phyloP scores from a whole-genome alignment of 30 jellyfish, hydroid and myxozoan species.

The Clytia hemisphaerica region DNA sequence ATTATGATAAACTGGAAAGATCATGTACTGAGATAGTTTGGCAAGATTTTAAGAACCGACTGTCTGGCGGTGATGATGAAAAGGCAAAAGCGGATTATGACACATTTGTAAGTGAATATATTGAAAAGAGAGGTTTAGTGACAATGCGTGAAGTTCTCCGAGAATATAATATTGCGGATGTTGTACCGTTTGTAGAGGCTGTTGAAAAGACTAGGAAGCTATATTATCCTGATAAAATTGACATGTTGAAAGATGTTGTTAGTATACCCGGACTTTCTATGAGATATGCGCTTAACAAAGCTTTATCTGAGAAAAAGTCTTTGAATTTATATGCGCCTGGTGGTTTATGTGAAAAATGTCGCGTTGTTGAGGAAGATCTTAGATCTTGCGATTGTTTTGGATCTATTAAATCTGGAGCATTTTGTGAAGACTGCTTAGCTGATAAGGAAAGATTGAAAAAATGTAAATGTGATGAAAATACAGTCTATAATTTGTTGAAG shows the following conservation, averaged over 20 bases:
- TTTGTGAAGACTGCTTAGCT: neutral
- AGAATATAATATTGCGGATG: conserved; percentile 18
- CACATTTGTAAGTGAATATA: no score
- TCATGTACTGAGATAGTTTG: neutral
- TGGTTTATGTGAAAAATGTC: neutral
- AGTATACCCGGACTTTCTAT: conserved; percentile 30
- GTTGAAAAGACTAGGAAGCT: conserved; percentile 18
- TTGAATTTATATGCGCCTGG: conserved; percentile 22
- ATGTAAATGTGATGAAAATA: neutral
- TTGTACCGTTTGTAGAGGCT: conserved; percentile 26
- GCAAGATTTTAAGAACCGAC: no score
- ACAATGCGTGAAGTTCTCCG: conserved; percentile 14
- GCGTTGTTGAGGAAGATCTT: neutral
- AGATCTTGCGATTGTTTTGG: neutral
- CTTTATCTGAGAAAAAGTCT: neutral
- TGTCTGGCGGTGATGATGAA: no score
- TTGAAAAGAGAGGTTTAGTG: neutral
- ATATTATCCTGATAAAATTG: conserved; percentile 18
- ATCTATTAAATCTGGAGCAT: neutral
- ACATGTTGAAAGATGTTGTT: conserved; percentile 24
- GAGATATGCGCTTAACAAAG: conserved; percentile 18
- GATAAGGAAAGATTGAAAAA: neutral
- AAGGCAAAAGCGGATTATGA: no score
- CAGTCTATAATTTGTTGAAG: conserved; percentile 4
- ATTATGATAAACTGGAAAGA: neutral